Conservation (phyloP, 2,888 invertebrate species). For the Acanthosepion lycidas region DNA sequence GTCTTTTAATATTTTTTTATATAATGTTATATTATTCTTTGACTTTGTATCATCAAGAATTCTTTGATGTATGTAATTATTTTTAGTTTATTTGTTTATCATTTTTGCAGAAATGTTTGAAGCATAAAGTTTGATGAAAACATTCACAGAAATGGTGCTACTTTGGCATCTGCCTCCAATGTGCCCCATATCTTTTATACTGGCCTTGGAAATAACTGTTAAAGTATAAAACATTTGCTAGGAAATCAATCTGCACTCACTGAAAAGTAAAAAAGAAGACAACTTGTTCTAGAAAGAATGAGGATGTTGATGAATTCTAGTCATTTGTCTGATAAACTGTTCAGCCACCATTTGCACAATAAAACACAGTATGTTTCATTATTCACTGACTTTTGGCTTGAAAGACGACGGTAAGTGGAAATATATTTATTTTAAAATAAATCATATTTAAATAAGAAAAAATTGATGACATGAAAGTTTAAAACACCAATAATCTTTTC, state of each 20-base stretch:
- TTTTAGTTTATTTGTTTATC: neutral
- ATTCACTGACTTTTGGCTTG: neutral
- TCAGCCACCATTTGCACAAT: neutral
- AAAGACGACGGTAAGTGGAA: neutral
- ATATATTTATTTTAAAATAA: neutral
- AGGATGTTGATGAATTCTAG: neutral
- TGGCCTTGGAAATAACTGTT: neutral
- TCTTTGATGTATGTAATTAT: neutral
- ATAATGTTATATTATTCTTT: neutral
- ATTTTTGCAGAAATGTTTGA: neutral
- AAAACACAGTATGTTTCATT: neutral
- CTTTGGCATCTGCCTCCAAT: neutral
- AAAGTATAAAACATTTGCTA: neutral
- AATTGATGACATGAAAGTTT: too few species aligned
- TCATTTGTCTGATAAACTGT: neutral
- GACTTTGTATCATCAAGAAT: neutral
- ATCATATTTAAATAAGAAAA: neutral
- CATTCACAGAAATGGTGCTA: neutral
- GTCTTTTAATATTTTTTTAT: neutral
- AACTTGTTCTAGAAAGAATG: neutral
- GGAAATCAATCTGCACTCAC: neutral
- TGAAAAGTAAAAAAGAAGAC: neutral
- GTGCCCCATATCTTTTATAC: neutral
- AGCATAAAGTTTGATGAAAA: neutral
- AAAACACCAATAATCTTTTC: too few species aligned